Conservation (phyloP, 2,797 vertebrate species). For the Spinibarbus caldwelli region DNA sequence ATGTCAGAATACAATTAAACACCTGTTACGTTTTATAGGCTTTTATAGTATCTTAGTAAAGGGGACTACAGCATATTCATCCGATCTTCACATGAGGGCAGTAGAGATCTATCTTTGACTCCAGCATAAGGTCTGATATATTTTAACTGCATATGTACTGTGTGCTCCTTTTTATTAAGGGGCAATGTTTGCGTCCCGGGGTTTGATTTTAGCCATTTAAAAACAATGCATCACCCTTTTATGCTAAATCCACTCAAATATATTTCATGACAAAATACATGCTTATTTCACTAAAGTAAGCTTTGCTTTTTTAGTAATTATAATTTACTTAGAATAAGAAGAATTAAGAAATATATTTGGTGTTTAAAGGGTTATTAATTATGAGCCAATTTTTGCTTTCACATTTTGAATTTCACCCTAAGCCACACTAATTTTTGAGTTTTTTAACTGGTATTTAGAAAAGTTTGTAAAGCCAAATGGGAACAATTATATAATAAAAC, state of each 20-base stretch:
- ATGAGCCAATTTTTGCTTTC: background rate
- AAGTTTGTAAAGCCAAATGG: background rate
- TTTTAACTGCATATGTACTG: background rate
- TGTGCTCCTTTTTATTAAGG: background rate
- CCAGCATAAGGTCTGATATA: background rate
- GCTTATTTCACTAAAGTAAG: background rate
- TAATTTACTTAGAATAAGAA: background rate
- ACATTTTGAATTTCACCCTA: background rate
- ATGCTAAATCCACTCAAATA: background rate
- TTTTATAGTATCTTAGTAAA: background rate
- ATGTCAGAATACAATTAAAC: background rate
- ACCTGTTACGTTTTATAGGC: background rate
- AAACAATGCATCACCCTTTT: background rate
- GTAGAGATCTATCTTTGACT: slow-evolving; percentile 56
- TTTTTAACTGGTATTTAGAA: background rate
- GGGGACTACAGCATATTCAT: slow-evolving; percentile 23
- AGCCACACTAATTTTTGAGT: too few species aligned
- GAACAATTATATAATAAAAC: background rate
- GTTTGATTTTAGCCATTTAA: background rate
- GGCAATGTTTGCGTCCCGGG: background rate
- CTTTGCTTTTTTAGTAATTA: background rate
- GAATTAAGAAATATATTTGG: background rate
- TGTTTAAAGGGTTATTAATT: background rate
- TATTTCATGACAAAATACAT: background rate
- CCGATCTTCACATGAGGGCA: slow-evolving; percentile 66